Conservation (phyloP, 2,113 vertebrate species). For the Caranx ignobilis region DNA sequence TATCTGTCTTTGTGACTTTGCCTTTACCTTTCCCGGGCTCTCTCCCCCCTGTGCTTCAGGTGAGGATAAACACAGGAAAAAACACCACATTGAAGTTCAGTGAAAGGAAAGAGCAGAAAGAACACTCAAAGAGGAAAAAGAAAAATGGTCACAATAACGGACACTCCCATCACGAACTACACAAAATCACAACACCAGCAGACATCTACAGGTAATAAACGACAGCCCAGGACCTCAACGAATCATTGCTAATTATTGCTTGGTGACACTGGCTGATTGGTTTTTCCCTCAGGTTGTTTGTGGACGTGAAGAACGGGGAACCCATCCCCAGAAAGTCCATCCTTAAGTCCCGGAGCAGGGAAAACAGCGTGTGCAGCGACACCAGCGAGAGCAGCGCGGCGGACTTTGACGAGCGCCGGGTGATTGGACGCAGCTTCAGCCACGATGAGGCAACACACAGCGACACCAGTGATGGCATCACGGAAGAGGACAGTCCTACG, state of each 20-base stretch:
- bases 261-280: neutral
- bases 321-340: constrained; percentile 93
- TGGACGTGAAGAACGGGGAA: constrained; percentile 96
- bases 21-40: neutral
- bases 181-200: constrained; percentile 90
- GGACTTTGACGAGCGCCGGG: constrained; percentile 90
- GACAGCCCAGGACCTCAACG: no score
- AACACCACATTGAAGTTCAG: constrained; percentile 98
- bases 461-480: constrained; percentile 87
- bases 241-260: no score
- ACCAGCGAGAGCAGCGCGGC: constrained; percentile 88
- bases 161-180: constrained; percentile 86
- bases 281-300: constrained; percentile 88
- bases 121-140: constrained; percentile 93
- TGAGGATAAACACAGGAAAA: constrained; percentile 97
- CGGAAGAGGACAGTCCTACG: constrained; percentile 84
- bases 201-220: constrained; percentile 92
- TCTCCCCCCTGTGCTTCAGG: constrained; percentile 78
- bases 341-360: constrained; percentile 96
- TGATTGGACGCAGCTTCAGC: constrained; percentile 84
- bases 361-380: constrained; percentile 98
- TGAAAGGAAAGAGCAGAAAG: constrained; percentile 90
- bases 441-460: constrained; percentile 84
- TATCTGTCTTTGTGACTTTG: neutral
- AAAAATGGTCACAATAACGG: constrained; percentile 90